phyloP scores from a whole-genome alignment of 1,140 invertebrate species.

The Idris sp. region DNA sequence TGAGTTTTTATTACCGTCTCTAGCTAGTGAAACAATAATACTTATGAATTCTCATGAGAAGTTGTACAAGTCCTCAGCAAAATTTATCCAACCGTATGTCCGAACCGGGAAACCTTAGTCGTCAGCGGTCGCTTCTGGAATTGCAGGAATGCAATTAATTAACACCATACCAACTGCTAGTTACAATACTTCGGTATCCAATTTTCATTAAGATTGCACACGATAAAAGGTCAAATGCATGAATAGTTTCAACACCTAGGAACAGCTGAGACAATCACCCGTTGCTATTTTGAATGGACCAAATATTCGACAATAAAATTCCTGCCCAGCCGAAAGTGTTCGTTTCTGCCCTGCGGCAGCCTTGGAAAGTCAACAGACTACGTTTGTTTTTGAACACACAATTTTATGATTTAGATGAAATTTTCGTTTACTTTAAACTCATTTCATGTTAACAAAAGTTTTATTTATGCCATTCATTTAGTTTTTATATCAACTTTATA shows the following conservation, averaged over 20 bases:
- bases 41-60: slow-evolving; percentile 45
- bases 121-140: slow-evolving; percentile 38
- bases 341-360: slow-evolving; percentile 16
- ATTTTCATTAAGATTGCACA: slow-evolving; percentile 45
- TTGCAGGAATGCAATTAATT: slow-evolving; percentile 57
- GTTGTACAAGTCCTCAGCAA: slow-evolving; percentile 22
- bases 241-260: not conserved
- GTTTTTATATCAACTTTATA: too few species aligned
- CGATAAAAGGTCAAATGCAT: slow-evolving; percentile 22
- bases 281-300: slow-evolving; percentile 26
- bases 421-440: not conserved
- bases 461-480: not conserved
- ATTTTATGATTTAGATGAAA: slow-evolving; percentile 16
- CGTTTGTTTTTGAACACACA: slow-evolving; percentile 27
- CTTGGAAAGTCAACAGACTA: slow-evolving; percentile 1
- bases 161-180: slow-evolving; percentile 36
- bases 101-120: slow-evolving; percentile 30
- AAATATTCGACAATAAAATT: slow-evolving; percentile 50
- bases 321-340: slow-evolving; percentile 30
- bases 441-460: not conserved
- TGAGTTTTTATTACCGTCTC: slow-evolving; percentile 21
- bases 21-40: slow-evolving; percentile 26
- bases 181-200: slow-evolving; percentile 49
- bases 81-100: slow-evolving; percentile 16
- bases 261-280: slow-evolving; percentile 10